phyloP scores from a whole-genome alignment of 1,140 invertebrate species.

The Antheraea pernyi region DNA sequence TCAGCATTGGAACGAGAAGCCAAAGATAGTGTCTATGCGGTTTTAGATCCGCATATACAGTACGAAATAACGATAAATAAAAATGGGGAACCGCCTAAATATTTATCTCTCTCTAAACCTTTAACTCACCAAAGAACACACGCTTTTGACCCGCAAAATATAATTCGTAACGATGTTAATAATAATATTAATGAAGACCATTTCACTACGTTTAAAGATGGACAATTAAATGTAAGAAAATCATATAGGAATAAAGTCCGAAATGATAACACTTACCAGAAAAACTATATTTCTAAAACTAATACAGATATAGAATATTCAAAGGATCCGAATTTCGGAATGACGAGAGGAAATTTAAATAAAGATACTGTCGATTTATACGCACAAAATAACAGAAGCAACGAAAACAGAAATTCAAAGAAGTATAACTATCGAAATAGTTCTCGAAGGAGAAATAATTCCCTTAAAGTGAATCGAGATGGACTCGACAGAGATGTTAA shows the following conservation, averaged over 20 bases:
- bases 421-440: slow-evolving; percentile 39
- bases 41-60: slow-evolving; percentile 76
- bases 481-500: slow-evolving; percentile 29
- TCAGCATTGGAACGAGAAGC: slow-evolving; percentile 71
- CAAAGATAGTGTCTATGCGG: slow-evolving; percentile 79
- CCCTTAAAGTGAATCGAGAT: slow-evolving; percentile 24
- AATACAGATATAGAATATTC: slow-evolving; percentile 69
- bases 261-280: slow-evolving; percentile 25
- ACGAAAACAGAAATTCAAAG: slow-evolving; percentile 46
- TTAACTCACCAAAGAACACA: slow-evolving; percentile 74
- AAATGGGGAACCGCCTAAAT: slow-evolving; percentile 73
- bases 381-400: slow-evolving; percentile 41
- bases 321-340: slow-evolving; percentile 61
- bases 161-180: slow-evolving; percentile 55
- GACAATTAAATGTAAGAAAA: slow-evolving; percentile 47
- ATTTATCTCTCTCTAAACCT: slow-evolving; percentile 76
- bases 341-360: slow-evolving; percentile 32
- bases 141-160: slow-evolving; percentile 58
- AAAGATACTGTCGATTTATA: slow-evolving; percentile 37
- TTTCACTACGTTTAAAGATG: slow-evolving; percentile 52
- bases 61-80: slow-evolving; percentile 78
- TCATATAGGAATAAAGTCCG: slow-evolving; percentile 57
- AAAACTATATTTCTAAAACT: slow-evolving; percentile 47
- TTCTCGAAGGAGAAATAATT: slow-evolving; percentile 35
- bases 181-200: slow-evolving; percentile 50